Conservation (phyloP, 1,140 invertebrate genomes). For the Dinothrombium tinctorium region DNA sequence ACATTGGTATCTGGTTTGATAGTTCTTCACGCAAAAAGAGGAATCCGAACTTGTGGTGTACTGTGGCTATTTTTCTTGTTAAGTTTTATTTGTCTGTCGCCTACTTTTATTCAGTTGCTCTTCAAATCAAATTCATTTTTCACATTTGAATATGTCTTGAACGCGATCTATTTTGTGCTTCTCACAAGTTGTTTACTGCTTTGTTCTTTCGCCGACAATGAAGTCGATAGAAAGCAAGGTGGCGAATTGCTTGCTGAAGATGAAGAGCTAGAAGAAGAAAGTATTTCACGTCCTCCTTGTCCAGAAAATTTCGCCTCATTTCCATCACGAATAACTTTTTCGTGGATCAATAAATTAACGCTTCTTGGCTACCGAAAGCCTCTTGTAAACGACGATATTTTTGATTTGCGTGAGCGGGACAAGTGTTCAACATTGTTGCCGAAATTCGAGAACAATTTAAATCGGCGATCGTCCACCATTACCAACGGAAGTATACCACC, state of each 20-base stretch:
- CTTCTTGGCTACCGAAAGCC: slow-evolving; percentile 4
- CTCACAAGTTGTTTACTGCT: not conserved
- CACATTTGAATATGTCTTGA: not conserved
- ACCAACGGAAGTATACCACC: no score
- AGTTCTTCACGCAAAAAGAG: no score
- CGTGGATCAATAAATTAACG: slow-evolving; percentile 53
- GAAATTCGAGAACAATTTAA: no score
- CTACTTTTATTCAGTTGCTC: not conserved
- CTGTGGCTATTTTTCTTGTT: not conserved
- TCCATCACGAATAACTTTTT: slow-evolving; percentile 60
- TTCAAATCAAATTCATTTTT: not conserved
- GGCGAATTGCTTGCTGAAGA: not conserved
- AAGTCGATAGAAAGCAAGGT: no score
- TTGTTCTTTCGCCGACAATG: not conserved
- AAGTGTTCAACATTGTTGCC: no score
- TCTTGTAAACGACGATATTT: slow-evolving; percentile 7
- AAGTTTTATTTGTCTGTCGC: not conserved
- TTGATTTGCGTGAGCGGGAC: not conserved
- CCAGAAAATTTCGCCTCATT: slow-evolving; percentile 67
- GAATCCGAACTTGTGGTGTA: not conserved
- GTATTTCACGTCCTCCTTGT: not conserved
- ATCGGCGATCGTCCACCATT: not conserved
- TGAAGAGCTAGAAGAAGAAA: not conserved
- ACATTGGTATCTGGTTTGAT: no score
- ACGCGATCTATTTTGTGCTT: not conserved